Base-by-base conservation (phyloP, 2,797 vertebrate species). In the Gymnoscopelus microlampas region DNA sequence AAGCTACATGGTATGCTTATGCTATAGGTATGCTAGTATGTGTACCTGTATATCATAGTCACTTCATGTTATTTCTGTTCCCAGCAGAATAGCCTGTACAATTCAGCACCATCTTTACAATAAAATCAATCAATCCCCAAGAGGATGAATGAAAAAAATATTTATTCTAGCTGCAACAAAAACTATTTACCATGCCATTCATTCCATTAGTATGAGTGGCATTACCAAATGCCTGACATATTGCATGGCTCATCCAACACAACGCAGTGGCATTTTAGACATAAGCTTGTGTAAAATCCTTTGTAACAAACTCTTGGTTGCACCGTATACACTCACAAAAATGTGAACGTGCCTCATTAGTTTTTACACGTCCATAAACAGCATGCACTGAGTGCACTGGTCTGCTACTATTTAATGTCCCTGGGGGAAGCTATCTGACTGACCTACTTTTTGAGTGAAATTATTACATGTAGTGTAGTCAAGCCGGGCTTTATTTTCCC, bases 401-500 rank as follows among this genome's bases (percentile, higher is more conserved):
- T 71, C 81, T 76, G 77, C 85, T 85, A 81, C 76, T 72, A 86
- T 84, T 89, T 85, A 81, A 92, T 90, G 85, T 84, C 91, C 90
- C 85, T 50, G 48, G 85, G 91, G 89, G 88, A 59, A 91, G 82
- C 91, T 77, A 88, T 80, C 83, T 85, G 87, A 85, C 85, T 93
- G 91, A 94, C 94, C 92, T 93, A 94, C 89, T 93, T 95, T 89
- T 82, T 73, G 70, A 80, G 86, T 83, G 89, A 86, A 84, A 88
- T 81, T 88, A 73, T 89, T 80, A 91, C 85, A 89, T 82, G 80
- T 84, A n/a, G 63, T 83, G 78, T 83, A 72, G 82, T 73, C 77
- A 70, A 71, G 53, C 77, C 68, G 69, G 53, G 69, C 75, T 85
- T 88, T 62, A 82, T 83, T 85, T 48, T 73, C 56, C 61, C 70